Evolutionary conservation across 2,888 invertebrate genomes (phyloP).

Genomic region (Philhelius pedissequus): DNA sequence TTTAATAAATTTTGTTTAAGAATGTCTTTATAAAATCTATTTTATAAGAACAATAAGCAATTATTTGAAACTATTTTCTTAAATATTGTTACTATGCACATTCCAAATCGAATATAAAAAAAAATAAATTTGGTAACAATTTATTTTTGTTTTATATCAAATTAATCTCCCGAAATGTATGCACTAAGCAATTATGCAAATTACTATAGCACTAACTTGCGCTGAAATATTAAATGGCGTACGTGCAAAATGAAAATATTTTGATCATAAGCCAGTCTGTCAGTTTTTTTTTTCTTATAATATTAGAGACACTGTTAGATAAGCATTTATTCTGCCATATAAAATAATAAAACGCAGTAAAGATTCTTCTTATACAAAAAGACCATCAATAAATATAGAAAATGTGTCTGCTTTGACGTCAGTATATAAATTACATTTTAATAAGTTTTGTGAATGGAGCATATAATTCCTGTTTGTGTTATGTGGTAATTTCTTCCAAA

Average conservation of each 20-base stretch:
- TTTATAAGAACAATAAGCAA: no score
- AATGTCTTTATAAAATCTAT: no score
- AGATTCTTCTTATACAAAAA: slow-evolving; percentile 15
- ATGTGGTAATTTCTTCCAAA: neutral
- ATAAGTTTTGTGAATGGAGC: slow-evolving; percentile 28
- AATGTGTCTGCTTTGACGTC: slow-evolving; percentile 53
- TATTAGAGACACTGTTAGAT: slow-evolving; percentile 18
- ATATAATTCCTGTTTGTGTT: neutral
- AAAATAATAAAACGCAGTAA: neutral
- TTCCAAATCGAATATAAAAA: no score
- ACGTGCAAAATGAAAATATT: slow-evolving; percentile 45
- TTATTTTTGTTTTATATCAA: neutral
- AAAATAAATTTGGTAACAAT: neutral
- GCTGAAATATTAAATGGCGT: slow-evolving; percentile 12
- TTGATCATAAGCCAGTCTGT: neutral
- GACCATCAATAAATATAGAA: slow-evolving; percentile 29
- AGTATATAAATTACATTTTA: slow-evolving; percentile 18
- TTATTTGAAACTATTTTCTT: no score
- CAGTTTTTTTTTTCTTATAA: neutral
- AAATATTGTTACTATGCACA: no score
- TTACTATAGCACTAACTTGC: neutral
- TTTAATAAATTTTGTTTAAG: no score
- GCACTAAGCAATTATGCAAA: slow-evolving; percentile 40
- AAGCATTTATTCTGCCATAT: slow-evolving; percentile 34
- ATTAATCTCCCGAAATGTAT: slow-evolving; percentile 7